These are phyloP conservation scores for Thalpophila matura DNA, from an alignment of 2,888 invertebrate species.

Conservation along the genomic window DNA sequence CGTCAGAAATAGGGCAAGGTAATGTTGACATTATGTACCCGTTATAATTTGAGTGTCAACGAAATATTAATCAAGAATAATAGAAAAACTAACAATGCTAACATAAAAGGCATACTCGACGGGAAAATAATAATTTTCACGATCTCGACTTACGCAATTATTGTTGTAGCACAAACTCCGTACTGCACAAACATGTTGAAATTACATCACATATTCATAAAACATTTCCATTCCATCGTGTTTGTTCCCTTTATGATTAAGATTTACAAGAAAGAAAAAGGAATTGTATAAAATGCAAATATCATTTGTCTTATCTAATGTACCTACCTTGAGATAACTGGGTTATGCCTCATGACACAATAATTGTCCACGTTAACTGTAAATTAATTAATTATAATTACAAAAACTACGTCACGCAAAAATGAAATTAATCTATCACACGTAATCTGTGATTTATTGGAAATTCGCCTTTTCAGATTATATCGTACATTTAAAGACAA, in stretches of 20 bases:
- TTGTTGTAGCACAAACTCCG: no score
- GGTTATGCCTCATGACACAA: slow-evolving; percentile 3
- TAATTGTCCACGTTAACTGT: slow-evolving; percentile 15
- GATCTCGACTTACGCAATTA: not conserved
- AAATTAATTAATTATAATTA: slow-evolving; percentile 36
- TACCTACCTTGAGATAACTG: slow-evolving; percentile 20
- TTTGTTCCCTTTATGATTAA: not conserved
- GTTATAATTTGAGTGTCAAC: not conserved
- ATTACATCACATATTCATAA: not conserved
- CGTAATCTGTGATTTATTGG: slow-evolving; percentile 21
- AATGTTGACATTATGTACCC: not conserved
- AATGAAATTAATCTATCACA: not conserved
- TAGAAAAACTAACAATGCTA: not conserved
- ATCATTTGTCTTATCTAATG: slow-evolving; percentile 29
- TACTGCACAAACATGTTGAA: not conserved
- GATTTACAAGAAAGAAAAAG: slow-evolving; percentile 15
- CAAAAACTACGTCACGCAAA: slow-evolving; percentile 20
- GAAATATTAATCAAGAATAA: no score
- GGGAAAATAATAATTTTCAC: no score
- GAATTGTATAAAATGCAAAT: not conserved
- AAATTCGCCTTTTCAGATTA: slow-evolving; percentile 90
- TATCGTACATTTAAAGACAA: slow-evolving; percentile 97
- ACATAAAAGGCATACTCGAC: no score
- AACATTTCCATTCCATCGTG: not conserved
- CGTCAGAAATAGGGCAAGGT: slow-evolving; percentile 13